Conservation (phyloP, 2,113 vertebrate species). For the Empidonax traillii region DNA sequence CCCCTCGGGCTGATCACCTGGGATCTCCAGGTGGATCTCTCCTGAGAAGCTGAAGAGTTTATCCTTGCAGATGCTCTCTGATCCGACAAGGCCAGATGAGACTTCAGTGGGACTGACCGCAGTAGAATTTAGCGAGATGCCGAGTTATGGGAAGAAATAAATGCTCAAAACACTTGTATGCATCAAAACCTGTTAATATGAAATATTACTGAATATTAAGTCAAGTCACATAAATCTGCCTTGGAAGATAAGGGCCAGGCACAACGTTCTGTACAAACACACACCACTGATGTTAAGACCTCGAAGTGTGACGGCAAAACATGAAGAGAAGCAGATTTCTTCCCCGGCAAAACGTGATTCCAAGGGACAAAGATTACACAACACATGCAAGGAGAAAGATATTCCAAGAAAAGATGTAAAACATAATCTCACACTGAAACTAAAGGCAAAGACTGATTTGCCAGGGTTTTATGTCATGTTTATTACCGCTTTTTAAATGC, state of each 20-base stretch:
- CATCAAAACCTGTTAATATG: not conserved
- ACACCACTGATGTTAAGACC: not conserved
- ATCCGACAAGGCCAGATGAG: not conserved
- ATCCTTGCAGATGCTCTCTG: not conserved
- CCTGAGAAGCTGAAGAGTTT: not conserved
- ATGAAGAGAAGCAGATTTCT: not conserved
- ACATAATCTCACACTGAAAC: not conserved
- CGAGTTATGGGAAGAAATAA: not conserved
- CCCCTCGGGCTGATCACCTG: not conserved
- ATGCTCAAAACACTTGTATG: rapidly evolving
- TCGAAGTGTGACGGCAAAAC: rapidly evolving
- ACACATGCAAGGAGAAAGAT: not conserved
- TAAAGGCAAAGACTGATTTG: not conserved
- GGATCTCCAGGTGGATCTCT: not conserved
- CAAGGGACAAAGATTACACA: not conserved
- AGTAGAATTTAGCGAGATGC: not conserved
- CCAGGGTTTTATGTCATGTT: not conserved
- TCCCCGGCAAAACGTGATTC: not conserved
- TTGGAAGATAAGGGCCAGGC: not conserved
- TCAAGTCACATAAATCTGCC: not conserved
- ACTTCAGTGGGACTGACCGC: not conserved
- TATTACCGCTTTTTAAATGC: constrained; percentile 40
- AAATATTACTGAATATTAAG: not conserved
- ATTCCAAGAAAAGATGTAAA: not conserved
- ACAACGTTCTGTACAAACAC: not conserved